Conservation (phyloP, 2,888 invertebrate species). For the Terebella lapidaria region DNA sequence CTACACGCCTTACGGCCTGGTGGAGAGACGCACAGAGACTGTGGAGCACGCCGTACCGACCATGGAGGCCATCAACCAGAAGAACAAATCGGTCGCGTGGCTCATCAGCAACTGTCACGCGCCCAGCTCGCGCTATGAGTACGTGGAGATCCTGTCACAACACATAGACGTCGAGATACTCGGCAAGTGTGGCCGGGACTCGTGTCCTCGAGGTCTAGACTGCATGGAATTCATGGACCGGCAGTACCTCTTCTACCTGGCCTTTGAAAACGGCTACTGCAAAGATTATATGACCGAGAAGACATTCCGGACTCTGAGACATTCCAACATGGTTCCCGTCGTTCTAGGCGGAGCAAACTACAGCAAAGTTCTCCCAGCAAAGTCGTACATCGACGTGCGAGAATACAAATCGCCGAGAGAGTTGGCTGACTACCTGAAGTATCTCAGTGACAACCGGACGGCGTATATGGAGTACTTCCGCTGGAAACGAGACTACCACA, state of each 20-base stretch:
- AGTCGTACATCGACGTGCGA: background rate
- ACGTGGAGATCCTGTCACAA: background rate
- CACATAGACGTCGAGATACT: conserved; percentile 2
- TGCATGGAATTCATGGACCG: background rate
- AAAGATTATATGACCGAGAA: background rate
- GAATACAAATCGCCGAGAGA: background rate
- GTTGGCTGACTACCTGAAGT: background rate
- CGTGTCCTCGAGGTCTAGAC: background rate
- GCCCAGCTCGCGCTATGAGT: background rate
- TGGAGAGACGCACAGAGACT: background rate
- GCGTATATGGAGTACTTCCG: background rate
- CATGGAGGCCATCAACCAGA: background rate
- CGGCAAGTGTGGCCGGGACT: conserved; percentile 3
- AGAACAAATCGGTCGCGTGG: conserved; percentile 3
- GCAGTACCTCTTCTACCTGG: background rate
- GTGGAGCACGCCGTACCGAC: background rate
- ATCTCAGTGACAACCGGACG: background rate
- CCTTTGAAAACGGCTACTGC: background rate
- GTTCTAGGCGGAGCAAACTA: background rate
- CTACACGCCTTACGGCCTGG: background rate
- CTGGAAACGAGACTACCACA: background rate
- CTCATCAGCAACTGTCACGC: conserved; percentile 6
- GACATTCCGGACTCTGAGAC: background rate
- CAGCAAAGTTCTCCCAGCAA: background rate
- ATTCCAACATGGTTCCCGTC: background rate